Conservation (phyloP, 1,140 invertebrate species). For the Aphis craccivora region DNA sequence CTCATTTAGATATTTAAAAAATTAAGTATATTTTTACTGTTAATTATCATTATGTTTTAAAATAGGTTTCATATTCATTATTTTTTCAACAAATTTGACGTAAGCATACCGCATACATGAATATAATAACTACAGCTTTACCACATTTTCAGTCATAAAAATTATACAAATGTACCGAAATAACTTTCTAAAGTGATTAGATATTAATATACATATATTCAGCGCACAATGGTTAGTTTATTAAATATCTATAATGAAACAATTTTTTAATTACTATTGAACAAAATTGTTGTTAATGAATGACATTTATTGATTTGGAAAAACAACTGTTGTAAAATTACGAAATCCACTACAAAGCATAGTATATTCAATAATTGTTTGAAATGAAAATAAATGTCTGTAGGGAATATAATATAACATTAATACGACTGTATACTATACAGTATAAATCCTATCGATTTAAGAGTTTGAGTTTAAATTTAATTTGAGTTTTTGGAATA, state of each 20-base stretch:
- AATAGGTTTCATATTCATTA: too few relatives aligned
- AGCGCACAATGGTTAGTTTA: too few relatives aligned
- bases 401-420: too few relatives aligned
- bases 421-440: too few relatives aligned
- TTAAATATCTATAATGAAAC: not conserved
- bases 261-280: not conserved
- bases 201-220: too few relatives aligned
- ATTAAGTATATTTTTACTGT: too few relatives aligned
- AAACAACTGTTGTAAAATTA: not conserved
- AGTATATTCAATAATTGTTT: not conserved
- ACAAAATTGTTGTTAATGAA: not conserved
- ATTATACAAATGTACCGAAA: not conserved
- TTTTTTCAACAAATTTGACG: too few relatives aligned
- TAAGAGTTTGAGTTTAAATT: too few relatives aligned
- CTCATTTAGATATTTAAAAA: too few relatives aligned
- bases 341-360: not conserved
- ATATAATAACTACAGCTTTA: not conserved
- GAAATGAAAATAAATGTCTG: too few relatives aligned
- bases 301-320: not conserved
- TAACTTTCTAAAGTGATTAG: not conserved
- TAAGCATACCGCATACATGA: not conserved
- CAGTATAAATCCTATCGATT: too few relatives aligned
- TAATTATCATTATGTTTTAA: too few relatives aligned
- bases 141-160: not conserved
- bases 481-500: not conserved